A percentile compares a stretch with the other conserved stretches of the same genome.
Conservation (phyloP, 2,113 vertebrate species). For the Eulacestoma nigropectus region DNA sequence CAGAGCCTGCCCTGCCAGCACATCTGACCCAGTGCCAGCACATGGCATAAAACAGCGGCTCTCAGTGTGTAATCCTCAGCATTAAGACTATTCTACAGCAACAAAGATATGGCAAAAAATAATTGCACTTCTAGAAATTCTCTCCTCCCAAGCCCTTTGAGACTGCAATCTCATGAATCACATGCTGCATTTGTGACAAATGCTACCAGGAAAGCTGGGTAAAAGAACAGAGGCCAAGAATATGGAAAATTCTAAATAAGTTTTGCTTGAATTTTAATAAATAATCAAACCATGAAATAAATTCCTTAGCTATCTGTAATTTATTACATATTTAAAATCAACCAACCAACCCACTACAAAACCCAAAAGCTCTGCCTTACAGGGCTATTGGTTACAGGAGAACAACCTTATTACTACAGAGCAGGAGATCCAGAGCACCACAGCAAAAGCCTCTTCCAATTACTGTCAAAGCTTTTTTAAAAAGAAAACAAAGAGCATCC, state of each 20-base stretch:
- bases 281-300: neutral
- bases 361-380: neutral
- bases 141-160: neutral
- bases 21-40: neutral
- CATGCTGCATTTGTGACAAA: neutral
- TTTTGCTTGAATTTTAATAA: neutral
- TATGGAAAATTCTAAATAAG: neutral
- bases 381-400: neutral
- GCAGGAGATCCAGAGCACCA: neutral
- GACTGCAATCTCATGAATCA: neutral
- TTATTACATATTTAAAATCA: neutral
- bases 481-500: neutral
- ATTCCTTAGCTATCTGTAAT: neutral
- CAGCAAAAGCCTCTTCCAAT: neutral
- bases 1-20: neutral
- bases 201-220: neutral
- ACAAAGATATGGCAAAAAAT: neutral
- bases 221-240: neutral
- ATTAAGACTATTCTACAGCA: neutral
- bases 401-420: neutral
- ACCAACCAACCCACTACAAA: neutral
- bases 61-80: neutral
- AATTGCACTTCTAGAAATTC: constrained; percentile 1
- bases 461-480: neutral
- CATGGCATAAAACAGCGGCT: neutral